Percentiles rank a stretch among this genome's conserved stretches.
Evolutionary conservation across 2,113 vertebrate species (phyloP).

Genomic region (Nesoenas mayeri): DNA sequence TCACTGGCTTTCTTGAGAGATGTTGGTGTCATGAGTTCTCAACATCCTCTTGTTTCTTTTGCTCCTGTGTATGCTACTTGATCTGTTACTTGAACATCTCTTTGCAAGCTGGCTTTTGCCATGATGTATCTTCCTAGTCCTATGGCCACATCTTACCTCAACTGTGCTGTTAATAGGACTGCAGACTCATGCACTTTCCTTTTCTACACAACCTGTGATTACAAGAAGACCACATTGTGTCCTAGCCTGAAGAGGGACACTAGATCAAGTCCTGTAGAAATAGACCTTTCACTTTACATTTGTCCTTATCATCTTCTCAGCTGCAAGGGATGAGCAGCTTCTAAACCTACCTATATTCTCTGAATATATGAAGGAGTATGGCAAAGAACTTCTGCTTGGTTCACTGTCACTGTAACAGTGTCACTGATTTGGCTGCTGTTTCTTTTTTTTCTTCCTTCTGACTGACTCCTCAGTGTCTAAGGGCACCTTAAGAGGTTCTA

Average conservation of each 20-base stretch:
- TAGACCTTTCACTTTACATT: background rate
- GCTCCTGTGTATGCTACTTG: conserved; percentile 43
- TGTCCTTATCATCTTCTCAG: conserved; percentile 24
- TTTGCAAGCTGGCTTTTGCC: conserved; percentile 43
- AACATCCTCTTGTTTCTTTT: conserved; percentile 58
- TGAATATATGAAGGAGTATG: conserved; percentile 30
- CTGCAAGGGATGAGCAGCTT: background rate
- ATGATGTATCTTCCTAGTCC: conserved; percentile 29
- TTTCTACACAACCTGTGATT: background rate
- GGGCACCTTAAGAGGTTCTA: conserved; percentile 80
- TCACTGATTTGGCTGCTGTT: conserved; percentile 74
- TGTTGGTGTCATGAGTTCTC: conserved; percentile 69
- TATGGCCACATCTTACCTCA: background rate
- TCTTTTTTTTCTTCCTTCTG: conserved; percentile 58
- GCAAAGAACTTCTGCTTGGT: conserved; percentile 58
- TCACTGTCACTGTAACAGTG: conserved; percentile 49
- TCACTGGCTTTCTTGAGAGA: conserved; percentile 68
- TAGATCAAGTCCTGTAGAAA: background rate
- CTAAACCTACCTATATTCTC: conserved; percentile 34
- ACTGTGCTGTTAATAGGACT: background rate
- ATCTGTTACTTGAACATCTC: conserved; percentile 67
- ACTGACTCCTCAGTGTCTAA: conserved; percentile 78
- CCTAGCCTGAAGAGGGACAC: background rate
- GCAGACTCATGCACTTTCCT: conserved; percentile 10
- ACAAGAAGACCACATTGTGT: background rate